Evolutionary conservation across 2,113 vertebrate genomes (phyloP), one percentile per base, ranked within the genome.

Genomic region (Sander vitreus): DNA sequence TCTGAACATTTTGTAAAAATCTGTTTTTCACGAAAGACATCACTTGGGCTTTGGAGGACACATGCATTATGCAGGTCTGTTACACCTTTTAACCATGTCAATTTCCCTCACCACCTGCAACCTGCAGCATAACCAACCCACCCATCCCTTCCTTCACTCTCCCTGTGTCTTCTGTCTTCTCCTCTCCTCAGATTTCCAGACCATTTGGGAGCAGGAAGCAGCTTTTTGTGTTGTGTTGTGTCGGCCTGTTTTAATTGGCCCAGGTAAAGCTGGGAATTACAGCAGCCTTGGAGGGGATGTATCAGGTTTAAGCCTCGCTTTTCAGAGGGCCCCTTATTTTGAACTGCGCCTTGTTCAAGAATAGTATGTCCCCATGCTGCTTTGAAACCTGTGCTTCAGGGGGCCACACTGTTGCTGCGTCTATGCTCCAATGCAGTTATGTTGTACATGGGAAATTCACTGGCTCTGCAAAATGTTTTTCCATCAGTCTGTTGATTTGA

Each of bases 221-320:
- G 81, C 57, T 60, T 84, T 75, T 80, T 85, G 76, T 82, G 73
- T 75, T 36, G 60, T 70, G 66, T 78, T 2, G 72, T 59, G 85
- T 81, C 63, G 51, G 78, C 68, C 76, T 78, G 83, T 87, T 91
- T 85, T 93, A 91, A 94, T 93, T 93, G 88, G 88, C 69, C 71
- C 81, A 90, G 87, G 90, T 91, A 93, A 93, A 93, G 89, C 94
- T 84, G 84, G 92, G 92, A 93, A 85, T 91, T 93, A 94, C 85
- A 85, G 87, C 81, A 79, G 88, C 84, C 76, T 82, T 73, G 86
- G 90, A 88, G 83, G 81, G 83, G 87, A 84, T 87, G 89, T 92
- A 93, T 93, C 93, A 91, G 91, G 93, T 95, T 94, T 93, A 94
- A 93, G 86, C 88, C 89, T 71, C 23, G 67, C 62, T 82, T 93